These are phyloP conservation scores for Caenorhabditis sulstoni DNA, from an alignment of 2,888 invertebrate genomes.

Conservation along the genomic window DNA sequence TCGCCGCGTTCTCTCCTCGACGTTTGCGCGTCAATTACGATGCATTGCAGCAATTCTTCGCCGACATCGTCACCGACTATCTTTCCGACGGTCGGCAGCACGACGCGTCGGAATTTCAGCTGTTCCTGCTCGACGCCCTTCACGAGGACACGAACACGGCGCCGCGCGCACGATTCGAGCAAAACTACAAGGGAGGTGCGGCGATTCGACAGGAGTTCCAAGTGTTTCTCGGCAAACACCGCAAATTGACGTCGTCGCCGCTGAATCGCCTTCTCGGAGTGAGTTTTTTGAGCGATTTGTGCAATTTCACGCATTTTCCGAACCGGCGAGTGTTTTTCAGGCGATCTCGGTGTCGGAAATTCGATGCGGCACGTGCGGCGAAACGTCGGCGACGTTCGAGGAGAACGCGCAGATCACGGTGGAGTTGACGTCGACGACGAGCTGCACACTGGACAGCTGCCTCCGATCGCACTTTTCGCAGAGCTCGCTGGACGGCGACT, in stretches of 20 bases:
- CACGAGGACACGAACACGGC: conserved; percentile 81
- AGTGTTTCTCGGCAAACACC: conserved; percentile 65
- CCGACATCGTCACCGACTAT: conserved; percentile 57
- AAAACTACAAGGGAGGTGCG: conserved; percentile 74
- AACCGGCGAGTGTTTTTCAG: conserved; percentile 55
- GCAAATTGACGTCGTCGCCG: conserved; percentile 71
- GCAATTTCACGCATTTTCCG: not conserved
- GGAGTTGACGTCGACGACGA: conserved; percentile 36
- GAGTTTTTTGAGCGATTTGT: not conserved
- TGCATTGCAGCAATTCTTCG: conserved; percentile 69
- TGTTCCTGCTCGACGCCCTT: conserved; percentile 82
- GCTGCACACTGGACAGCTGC: conserved; percentile 59
- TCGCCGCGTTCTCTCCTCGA: no score
- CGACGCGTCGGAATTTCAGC: conserved; percentile 84
- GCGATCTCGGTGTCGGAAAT: conserved; percentile 72
- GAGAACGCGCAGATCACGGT: conserved; percentile 62
- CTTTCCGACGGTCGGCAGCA: conserved; percentile 82
- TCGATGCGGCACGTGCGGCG: conserved; percentile 66
- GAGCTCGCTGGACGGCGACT: conserved; percentile 66
- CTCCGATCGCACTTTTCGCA: conserved; percentile 61
- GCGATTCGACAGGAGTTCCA: conserved; percentile 65
- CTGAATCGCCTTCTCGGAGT: conserved; percentile 75
- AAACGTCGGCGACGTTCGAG: conserved; percentile 75
- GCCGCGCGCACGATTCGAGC: conserved; percentile 67
- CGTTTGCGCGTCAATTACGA: no score